These are phyloP conservation scores for Callospermophilus lateralis DNA, from an alignment of 2,113 vertebrate genomes.

Conservation along the genomic window DNA sequence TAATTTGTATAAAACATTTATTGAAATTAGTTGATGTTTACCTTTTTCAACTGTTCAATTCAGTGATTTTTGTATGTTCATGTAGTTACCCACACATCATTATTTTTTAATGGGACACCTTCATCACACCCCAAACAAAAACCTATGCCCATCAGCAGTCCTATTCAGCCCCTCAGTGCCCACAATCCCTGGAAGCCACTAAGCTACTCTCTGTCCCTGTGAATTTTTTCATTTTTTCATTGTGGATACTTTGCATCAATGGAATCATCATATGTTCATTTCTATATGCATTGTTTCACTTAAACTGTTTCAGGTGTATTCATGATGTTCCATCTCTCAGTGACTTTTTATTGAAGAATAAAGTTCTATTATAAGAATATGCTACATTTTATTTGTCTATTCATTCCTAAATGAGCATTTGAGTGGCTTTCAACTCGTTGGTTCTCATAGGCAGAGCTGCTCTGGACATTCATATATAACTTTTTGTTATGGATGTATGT, in stretches of 20 bases:
- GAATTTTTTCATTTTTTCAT: neutral
- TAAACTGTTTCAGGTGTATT: neutral
- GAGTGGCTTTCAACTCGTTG: neutral
- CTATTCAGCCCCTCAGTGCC: neutral
- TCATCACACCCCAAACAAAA: neutral
- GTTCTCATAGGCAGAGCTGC: neutral
- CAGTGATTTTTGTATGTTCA: neutral
- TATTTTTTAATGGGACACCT: neutral
- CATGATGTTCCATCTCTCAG: neutral
- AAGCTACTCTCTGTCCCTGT: neutral
- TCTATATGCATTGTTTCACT: neutral
- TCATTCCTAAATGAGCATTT: neutral
- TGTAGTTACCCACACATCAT: neutral
- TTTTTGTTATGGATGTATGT: neutral
- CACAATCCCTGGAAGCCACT: neutral
- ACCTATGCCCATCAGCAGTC: neutral
- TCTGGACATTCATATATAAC: neutral
- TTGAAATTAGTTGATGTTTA: neutral
- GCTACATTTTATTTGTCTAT: neutral
- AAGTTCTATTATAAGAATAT: neutral
- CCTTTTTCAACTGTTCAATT: neutral
- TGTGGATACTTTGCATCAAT: too few relatives aligned
- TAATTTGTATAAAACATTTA: neutral
- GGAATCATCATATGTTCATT: neutral
- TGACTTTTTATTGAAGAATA: neutral